Evolutionary conservation across 1,140 invertebrate species (phyloP).

Genomic region (Brachystomella parvula): DNA sequence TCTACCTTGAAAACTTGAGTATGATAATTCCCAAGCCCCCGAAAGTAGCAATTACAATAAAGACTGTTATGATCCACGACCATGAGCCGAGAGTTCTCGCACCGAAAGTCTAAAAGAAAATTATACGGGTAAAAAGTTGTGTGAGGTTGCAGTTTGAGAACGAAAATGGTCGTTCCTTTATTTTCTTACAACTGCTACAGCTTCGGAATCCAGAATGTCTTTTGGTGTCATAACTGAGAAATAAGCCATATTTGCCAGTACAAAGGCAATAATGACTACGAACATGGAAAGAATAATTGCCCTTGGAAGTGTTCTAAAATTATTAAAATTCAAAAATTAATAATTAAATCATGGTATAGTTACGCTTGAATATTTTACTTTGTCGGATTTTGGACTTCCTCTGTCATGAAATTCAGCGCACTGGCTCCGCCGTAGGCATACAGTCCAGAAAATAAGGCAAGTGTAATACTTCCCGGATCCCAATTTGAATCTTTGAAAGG

Average conservation of each 20-base stretch:
- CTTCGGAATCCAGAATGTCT: conserved; percentile 70
- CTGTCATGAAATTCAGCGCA: conserved; percentile 81
- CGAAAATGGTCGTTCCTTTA: too few species aligned
- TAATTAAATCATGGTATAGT: too few species aligned
- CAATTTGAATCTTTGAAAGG: conserved; percentile 69
- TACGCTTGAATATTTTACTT: too few species aligned
- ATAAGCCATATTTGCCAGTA: conserved; percentile 83
- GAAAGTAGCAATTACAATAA: conserved; percentile 78
- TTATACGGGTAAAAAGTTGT: conserved; percentile 24
- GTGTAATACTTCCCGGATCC: conserved; percentile 72
- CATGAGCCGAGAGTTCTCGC: conserved; percentile 66
- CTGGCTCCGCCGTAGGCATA: conserved; percentile 90
- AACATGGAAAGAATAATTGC: conserved; percentile 87
- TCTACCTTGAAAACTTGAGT: conserved; percentile 67
- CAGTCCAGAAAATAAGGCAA: conserved; percentile 89
- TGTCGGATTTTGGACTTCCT: conserved; percentile 83
- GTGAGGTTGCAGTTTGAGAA: too few species aligned
- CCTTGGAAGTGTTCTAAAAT: conserved; percentile 68
- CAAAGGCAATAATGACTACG: conserved; percentile 64
- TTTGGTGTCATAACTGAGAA: conserved; percentile 71
- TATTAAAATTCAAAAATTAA: not conserved
- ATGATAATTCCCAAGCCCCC: conserved; percentile 81
- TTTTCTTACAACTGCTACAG: conserved; percentile 71
- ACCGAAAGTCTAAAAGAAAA: conserved; percentile 61
- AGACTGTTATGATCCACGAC: conserved; percentile 78